Evolutionary conservation across 2,888 invertebrate species (phyloP).

Genomic region (Phlogophora meticulosa): DNA sequence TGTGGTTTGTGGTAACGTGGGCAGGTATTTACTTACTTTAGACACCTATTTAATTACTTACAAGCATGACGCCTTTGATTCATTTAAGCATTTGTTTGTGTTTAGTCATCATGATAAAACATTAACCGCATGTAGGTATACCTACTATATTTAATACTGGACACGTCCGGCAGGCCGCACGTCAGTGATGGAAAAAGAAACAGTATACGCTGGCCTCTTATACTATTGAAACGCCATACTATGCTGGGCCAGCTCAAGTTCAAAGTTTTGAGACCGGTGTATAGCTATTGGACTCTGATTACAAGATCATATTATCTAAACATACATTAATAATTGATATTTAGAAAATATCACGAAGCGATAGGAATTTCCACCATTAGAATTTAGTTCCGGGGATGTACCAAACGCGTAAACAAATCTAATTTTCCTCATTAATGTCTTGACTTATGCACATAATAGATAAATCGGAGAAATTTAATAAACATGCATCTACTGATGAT

Average conservation of each 20-base stretch:
- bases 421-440: constrained; percentile 41
- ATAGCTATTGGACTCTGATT: too few relatives aligned
- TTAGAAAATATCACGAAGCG: neutral
- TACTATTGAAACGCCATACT: too few relatives aligned
- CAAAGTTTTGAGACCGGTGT: too few relatives aligned
- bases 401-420: constrained; percentile 7
- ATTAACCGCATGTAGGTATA: neutral
- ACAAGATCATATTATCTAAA: neutral
- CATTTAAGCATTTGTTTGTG: neutral
- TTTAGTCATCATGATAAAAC: constrained; percentile 11
- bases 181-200: too few relatives aligned
- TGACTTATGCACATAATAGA: constrained; percentile 6
- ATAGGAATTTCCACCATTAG: neutral
- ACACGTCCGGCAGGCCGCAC: too few relatives aligned
- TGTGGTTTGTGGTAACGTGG: constrained; percentile 11
- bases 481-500: constrained; percentile 19
- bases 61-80: neutral
- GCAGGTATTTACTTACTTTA: too few relatives aligned
- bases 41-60: neutral
- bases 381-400: constrained; percentile 20
- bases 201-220: too few relatives aligned
- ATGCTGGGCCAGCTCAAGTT: too few relatives aligned
- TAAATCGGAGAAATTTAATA: constrained; percentile 18
- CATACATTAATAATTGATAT: neutral
- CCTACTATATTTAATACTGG: neutral